Conservation (phyloP, 2,888 invertebrate species). For the Leucoptera coffeella region DNA sequence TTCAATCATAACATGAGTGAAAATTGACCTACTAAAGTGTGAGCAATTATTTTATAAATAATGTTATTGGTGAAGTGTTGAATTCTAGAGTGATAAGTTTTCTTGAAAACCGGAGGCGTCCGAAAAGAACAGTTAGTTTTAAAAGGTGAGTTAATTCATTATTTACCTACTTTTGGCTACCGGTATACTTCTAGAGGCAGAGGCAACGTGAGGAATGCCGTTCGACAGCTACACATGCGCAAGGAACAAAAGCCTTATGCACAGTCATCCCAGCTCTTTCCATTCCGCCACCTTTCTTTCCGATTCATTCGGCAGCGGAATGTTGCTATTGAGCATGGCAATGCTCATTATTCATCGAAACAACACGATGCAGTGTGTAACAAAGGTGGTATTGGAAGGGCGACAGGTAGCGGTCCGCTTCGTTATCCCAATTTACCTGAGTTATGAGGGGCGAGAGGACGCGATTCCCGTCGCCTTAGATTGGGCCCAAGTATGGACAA, state of each 20-base stretch:
- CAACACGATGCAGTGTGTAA: no score
- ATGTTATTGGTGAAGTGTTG: no score
- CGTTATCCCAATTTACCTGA: slow-evolving; percentile 31
- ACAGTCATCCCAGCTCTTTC: slow-evolving; percentile 34
- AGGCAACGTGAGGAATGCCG: slow-evolving; percentile 47
- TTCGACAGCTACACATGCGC: slow-evolving; percentile 46
- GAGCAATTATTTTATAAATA: no score
- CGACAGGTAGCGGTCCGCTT: slow-evolving; percentile 26
- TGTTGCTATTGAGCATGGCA: no score
- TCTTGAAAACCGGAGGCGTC: slow-evolving; percentile 22
- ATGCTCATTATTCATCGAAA: no score
- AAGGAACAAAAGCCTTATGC: slow-evolving; percentile 48
- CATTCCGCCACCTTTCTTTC: slow-evolving; percentile 30
- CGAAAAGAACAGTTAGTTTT: slow-evolving; percentile 43
- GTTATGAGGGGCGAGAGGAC: slow-evolving; percentile 23
- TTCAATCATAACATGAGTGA: no score
- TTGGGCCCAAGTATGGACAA: slow-evolving; percentile 33
- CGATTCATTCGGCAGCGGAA: slow-evolving; percentile 8
- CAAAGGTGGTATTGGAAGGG: no score
- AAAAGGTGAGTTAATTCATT: slow-evolving; percentile 50
- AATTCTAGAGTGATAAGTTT: no score
- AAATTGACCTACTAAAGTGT: no score
- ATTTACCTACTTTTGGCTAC: no score
- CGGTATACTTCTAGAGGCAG: no score
- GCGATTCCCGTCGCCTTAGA: slow-evolving; percentile 26